phyloP scores from a whole-genome alignment of 2,797 vertebrate genomes.

The Anabas testudineus region DNA sequence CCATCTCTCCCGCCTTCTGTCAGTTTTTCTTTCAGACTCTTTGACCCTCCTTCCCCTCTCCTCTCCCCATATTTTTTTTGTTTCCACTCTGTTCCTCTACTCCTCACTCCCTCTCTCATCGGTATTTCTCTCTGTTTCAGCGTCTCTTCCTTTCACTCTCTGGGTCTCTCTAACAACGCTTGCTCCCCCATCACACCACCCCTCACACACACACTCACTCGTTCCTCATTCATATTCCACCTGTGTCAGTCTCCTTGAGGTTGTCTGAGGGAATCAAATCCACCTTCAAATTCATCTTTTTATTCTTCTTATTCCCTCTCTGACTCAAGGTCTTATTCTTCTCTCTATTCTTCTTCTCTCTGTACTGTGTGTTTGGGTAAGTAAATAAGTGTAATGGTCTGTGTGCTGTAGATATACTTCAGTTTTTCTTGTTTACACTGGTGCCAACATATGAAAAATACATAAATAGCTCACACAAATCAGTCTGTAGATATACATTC shows the following conservation, averaged over 20 bases:
- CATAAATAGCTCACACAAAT: conserved; percentile 12
- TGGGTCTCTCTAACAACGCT: conserved; percentile 49
- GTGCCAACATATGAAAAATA: conserved; percentile 8
- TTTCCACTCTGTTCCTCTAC: conserved; percentile 31
- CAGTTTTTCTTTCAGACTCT: conserved; percentile 58
- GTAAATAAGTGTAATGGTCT: conserved; percentile 37
- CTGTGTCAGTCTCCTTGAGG: conserved; percentile 79
- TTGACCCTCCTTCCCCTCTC: conserved; percentile 45
- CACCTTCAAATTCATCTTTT: conserved; percentile 80
- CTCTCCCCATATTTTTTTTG: conserved; percentile 8
- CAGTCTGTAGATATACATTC: conserved; percentile 1
- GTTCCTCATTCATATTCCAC: conserved; percentile 80
- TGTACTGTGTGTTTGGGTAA: conserved; percentile 37
- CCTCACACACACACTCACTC: conserved; percentile 23
- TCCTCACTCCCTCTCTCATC: conserved; percentile 43
- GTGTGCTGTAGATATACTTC: conserved; percentile 7
- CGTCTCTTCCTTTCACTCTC: conserved; percentile 39
- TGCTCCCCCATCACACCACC: conserved; percentile 11
- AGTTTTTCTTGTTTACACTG: conserved; percentile 35
- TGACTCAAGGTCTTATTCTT: conserved; percentile 70
- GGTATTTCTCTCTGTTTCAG: conserved; percentile 50
- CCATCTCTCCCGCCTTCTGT: conserved; percentile 41
- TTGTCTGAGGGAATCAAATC: conserved; percentile 80
- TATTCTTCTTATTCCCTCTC: conserved; percentile 73
- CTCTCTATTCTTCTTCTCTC: conserved; percentile 47